Evolutionary conservation across 2,888 invertebrate species (phyloP).

Genomic region (Cephus pulcher): DNA sequence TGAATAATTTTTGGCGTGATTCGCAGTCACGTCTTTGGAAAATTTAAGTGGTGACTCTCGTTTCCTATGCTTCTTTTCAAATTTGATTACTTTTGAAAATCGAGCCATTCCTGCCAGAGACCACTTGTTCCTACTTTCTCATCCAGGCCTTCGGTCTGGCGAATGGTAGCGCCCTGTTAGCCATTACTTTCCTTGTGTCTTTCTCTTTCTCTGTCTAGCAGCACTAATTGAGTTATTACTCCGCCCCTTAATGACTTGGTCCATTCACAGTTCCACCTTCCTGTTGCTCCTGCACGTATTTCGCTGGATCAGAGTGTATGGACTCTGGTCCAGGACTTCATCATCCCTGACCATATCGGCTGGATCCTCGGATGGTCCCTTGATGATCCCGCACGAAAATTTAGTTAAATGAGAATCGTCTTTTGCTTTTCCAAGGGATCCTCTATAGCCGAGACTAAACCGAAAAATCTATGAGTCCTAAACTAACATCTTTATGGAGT

Average conservation of each 20-base stretch:
- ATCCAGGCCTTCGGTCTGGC: neutral
- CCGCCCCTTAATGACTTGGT: conserved; percentile 42
- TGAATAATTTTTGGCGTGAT: neutral
- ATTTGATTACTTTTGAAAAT: neutral
- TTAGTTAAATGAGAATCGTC: too few relatives aligned
- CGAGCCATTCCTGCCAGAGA: neutral
- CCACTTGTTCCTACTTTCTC: neutral
- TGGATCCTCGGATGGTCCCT: too few relatives aligned
- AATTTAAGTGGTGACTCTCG: too few relatives aligned
- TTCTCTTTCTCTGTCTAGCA: conserved; percentile 6
- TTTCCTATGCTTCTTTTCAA: too few relatives aligned
- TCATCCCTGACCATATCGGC: too few relatives aligned
- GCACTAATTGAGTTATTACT: conserved; percentile 46
- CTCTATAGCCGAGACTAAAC: conserved; percentile 2
- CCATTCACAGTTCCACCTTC: conserved; percentile 9
- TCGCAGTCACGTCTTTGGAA: neutral
- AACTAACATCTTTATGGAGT: conserved; percentile 48
- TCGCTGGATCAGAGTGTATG: too few relatives aligned
- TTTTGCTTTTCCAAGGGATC: neutral
- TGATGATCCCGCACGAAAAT: too few relatives aligned
- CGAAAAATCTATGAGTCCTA: conserved; percentile 37
- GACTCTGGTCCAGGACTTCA: too few relatives aligned
- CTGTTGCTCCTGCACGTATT: neutral
- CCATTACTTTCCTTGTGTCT: conserved; percentile 4
- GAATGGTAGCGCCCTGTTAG: conserved; percentile 19